Percentiles rank a stretch among this genome's conserved stretches.
Evolutionary conservation across 2,797 vertebrate species (phyloP).

Genomic region (Phrynocephalus vlangalii): DNA sequence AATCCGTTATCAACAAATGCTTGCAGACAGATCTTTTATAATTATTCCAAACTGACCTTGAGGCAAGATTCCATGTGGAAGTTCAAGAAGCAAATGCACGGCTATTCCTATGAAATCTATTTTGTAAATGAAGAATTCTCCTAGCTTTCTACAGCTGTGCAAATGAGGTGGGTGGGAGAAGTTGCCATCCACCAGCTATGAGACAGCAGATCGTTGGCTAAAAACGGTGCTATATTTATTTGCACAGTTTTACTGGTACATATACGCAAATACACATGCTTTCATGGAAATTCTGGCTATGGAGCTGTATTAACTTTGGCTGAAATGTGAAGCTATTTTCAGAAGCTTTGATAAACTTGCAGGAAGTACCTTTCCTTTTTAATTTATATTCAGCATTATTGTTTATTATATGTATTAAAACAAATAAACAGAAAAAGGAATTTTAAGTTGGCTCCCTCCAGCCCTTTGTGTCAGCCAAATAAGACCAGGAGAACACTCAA

Average conservation of each 20-base stretch:
- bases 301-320: slow-evolving; percentile 73
- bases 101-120: slow-evolving; percentile 2
- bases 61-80: background rate
- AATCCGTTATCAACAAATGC: too few relatives aligned
- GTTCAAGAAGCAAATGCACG: background rate
- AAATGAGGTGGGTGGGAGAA: background rate
- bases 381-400: slow-evolving; percentile 61
- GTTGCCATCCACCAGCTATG: slow-evolving; percentile 29
- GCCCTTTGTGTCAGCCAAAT: slow-evolving; percentile 26
- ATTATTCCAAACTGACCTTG: background rate
- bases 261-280: slow-evolving; percentile 67
- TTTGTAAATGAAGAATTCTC: background rate
- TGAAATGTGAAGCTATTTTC: slow-evolving; percentile 69
- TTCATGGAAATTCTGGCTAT: slow-evolving; percentile 74
- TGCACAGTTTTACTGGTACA: slow-evolving; percentile 68
- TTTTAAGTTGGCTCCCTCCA: slow-evolving; percentile 20
- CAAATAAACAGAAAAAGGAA: slow-evolving; percentile 32
- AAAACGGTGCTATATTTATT: slow-evolving; percentile 65
- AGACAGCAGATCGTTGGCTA: slow-evolving; percentile 44
- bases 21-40: background rate
- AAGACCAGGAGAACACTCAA: slow-evolving; percentile 36
- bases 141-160: slow-evolving; percentile 15
- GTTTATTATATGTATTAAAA: slow-evolving; percentile 63
- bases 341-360: slow-evolving; percentile 64
- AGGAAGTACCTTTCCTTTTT: slow-evolving; percentile 74